Evolutionary conservation across 2,797 vertebrate species (phyloP), one percentile per base, ranked within the genome.

Genomic region (Poeciliopsis infans): DNA sequence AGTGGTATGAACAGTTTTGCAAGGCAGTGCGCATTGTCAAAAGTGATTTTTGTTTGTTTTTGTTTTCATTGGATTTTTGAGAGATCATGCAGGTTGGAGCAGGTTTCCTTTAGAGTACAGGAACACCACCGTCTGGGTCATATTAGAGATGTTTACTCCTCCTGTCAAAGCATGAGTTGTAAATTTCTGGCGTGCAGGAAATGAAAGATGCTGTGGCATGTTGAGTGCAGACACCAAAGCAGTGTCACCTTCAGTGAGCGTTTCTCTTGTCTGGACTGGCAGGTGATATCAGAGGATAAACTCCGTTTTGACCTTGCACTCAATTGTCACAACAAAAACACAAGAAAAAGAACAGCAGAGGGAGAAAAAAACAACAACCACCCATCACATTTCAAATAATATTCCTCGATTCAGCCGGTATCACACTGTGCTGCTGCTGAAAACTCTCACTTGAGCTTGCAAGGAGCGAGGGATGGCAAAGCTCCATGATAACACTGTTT

Each of bases 241-340:
- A 90, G 90, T 94, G 94, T 95, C 93, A 94, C 93, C 92, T 94
- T 94, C 92, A 95, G 85, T 90, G 91, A 93, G 90, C 88, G 79
- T 86, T 88, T 83, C 88, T 90, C 87, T 91, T 91, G 93, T 93
- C 91, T 94, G 87, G 92, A 94, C 90, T 94, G 93, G 90, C 94
- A 94, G 93, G 91, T 92, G 93, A 93, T 94, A 94, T 93, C 91
- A 92, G 90, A 93, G 92, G 93, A 94, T 93, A 94, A 94, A 95
- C 93, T 94, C 87, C 85, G 84, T 89, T 92, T 90, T 94, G 93
- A 95, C 94, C 94, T 94, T 91, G 90, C 76, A 81, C 85, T 93
- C 92, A 93, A 91, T 93, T 93, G 88, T 94, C 93, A 92, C 86
- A 92, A 93, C 89, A 92, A 91, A 94, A 92, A 91, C 84, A 89